Evolutionary conservation across 2,888 invertebrate species (phyloP).

Genomic region (Melanostoma mellinum): DNA sequence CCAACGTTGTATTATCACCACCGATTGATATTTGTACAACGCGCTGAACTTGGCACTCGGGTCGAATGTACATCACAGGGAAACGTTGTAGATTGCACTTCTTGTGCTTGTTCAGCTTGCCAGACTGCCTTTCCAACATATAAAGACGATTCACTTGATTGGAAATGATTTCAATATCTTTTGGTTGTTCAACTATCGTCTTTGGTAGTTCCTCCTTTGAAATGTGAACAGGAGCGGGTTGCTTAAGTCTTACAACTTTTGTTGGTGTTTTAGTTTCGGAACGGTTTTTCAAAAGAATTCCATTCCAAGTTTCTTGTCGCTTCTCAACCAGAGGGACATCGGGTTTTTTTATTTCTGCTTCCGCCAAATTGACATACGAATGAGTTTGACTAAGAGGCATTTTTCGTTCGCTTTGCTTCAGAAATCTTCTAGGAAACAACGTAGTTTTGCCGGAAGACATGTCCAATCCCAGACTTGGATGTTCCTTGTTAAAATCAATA

Average conservation of each 20-base stretch:
- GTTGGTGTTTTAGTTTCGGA: background rate
- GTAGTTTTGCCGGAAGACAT: constrained; percentile 9
- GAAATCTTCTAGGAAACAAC: constrained; percentile 45
- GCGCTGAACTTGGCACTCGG: constrained; percentile 46
- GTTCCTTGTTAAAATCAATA: constrained; percentile 45
- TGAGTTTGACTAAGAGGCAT: background rate
- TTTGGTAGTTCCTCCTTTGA: background rate
- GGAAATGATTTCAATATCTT: constrained; percentile 4
- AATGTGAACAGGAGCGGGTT: background rate
- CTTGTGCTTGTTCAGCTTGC: constrained; percentile 1
- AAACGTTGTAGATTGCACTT: constrained; percentile 36
- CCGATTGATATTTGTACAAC: constrained; percentile 43
- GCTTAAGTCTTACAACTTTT: background rate
- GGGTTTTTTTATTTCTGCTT: constrained; percentile 9
- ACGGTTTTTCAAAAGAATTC: constrained; percentile 19
- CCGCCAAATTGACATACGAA: constrained; percentile 14
- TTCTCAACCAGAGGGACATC: background rate
- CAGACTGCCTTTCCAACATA: constrained; percentile 21
- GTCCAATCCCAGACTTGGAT: constrained; percentile 43
- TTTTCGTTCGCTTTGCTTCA: background rate
- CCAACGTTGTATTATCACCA: background rate
- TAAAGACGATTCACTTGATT: constrained; percentile 20
- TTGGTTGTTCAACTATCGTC: background rate
- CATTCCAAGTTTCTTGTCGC: constrained; percentile 42
- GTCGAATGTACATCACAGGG: constrained; percentile 53